Evolutionary conservation across 2,888 invertebrate genomes (phyloP).

Genomic region (Hymenopus coronatus): DNA sequence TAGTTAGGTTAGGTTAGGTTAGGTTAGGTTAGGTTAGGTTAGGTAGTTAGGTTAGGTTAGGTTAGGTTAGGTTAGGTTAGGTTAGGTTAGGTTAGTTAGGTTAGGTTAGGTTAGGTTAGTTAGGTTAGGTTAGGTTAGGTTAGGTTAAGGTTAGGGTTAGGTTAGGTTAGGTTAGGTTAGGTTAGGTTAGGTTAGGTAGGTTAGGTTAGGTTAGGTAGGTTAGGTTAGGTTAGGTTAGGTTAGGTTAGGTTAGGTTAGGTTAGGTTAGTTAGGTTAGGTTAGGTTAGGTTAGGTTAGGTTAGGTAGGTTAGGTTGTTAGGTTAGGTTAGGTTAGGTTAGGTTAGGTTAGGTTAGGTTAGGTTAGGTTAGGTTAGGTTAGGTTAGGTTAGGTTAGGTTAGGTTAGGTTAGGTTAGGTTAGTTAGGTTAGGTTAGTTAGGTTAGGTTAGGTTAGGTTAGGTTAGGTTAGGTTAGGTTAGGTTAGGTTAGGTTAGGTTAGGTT

Average conservation of each 20-base stretch:
- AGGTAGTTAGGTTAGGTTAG: neutral
- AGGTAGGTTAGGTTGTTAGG: constrained; percentile 24
- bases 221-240: too few relatives aligned
- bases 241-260: too few relatives aligned
- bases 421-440: neutral
- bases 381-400: constrained; percentile 13
- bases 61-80: constrained; percentile 6
- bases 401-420: constrained; percentile 10
- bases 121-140: too few relatives aligned
- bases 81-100: neutral
- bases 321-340: constrained; percentile 32
- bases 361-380: constrained; percentile 12
- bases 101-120: too few relatives aligned
- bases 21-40: too few relatives aligned
- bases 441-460: constrained; percentile 13
- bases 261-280: too few relatives aligned
- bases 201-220: too few relatives aligned
- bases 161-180: too few relatives aligned
- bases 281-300: constrained; percentile 26
- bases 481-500: neutral
- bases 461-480: constrained; percentile 12
- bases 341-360: constrained; percentile 22
- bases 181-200: too few relatives aligned
- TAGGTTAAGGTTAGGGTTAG: too few relatives aligned
- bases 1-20: too few relatives aligned